phyloP scores from a whole-genome alignment of 2,113 vertebrate genomes.

The Andinoacara biseriatus region DNA sequence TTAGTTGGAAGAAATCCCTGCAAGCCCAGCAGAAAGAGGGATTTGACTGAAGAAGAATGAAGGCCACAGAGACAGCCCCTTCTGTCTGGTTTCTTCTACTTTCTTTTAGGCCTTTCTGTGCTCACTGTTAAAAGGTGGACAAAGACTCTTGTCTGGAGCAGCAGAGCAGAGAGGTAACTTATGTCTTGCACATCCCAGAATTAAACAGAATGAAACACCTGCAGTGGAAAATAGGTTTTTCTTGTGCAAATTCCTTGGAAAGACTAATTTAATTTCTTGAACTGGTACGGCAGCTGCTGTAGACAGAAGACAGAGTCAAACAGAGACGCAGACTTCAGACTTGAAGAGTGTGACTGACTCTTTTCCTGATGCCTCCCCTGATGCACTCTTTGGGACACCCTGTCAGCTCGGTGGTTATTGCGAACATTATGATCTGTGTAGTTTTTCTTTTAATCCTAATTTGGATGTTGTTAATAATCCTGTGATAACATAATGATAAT shows the following conservation, averaged over 20 bases:
- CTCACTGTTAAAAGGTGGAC: conserved; percentile 55
- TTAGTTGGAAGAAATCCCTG: conserved; percentile 45
- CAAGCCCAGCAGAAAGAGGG: conserved; percentile 58
- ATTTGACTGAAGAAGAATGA: conserved; percentile 64
- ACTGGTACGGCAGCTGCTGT: neutral
- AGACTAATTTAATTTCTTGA: neutral
- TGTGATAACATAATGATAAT: neutral
- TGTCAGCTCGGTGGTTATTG: neutral
- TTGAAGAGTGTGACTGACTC: neutral
- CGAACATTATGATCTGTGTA: neutral
- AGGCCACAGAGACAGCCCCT: conserved; percentile 61
- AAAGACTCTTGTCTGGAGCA: conserved; percentile 56
- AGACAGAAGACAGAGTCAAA: neutral
- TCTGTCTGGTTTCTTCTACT: conserved; percentile 68
- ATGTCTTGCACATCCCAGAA: conserved; percentile 16
- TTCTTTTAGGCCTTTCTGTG: conserved; percentile 62
- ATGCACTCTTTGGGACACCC: neutral
- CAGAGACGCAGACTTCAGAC: neutral
- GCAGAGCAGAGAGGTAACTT: conserved; percentile 48
- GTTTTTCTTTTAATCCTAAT: neutral
- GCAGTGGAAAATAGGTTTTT: conserved; percentile 18
- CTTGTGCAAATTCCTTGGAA: neutral
- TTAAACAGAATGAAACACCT: conserved; percentile 48
- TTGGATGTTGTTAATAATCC: neutral
- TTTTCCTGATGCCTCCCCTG: neutral